phyloP scores from a whole-genome alignment of 2,113 vertebrate species.

The Isurus oxyrinchus region DNA sequence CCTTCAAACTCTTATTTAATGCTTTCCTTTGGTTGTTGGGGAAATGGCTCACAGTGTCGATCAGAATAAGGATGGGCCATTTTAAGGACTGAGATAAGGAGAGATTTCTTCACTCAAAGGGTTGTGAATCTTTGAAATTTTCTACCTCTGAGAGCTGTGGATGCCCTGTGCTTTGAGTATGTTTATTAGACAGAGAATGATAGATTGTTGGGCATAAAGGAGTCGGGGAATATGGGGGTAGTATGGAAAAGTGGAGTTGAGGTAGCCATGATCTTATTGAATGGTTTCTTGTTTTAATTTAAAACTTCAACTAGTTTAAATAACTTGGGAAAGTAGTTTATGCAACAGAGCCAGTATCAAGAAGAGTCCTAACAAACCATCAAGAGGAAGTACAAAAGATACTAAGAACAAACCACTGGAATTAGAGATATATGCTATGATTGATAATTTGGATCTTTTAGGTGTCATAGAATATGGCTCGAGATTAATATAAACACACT shows the following conservation, averaged over 20 bases:
- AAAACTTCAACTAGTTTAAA: neutral
- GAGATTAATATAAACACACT: neutral
- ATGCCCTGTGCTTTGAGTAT: too few species aligned
- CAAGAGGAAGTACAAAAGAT: neutral
- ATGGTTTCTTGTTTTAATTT: neutral
- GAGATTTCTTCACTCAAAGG: neutral
- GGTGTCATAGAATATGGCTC: neutral
- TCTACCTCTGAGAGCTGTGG: too few species aligned
- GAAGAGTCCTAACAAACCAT: neutral
- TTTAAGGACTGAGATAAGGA: neutral
- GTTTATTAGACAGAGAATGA: too few species aligned
- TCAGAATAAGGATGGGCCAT: too few species aligned
- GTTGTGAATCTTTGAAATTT: too few species aligned
- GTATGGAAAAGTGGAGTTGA: neutral
- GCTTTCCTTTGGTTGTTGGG: neutral
- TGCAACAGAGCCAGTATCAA: neutral
- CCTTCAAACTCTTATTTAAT: neutral
- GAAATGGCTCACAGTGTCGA: neutral
- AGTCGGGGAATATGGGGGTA: neutral
- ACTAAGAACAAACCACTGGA: neutral
- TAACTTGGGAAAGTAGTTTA: neutral
- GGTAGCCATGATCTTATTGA: too few species aligned
- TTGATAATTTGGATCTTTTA: neutral
- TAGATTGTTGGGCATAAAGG: neutral
- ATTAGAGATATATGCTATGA: neutral